A percentile compares a stretch with the other conserved stretches of the same genome.
Evolutionary conservation across 2,888 invertebrate species (phyloP).

Genomic region (Invenusta paracnida): DNA sequence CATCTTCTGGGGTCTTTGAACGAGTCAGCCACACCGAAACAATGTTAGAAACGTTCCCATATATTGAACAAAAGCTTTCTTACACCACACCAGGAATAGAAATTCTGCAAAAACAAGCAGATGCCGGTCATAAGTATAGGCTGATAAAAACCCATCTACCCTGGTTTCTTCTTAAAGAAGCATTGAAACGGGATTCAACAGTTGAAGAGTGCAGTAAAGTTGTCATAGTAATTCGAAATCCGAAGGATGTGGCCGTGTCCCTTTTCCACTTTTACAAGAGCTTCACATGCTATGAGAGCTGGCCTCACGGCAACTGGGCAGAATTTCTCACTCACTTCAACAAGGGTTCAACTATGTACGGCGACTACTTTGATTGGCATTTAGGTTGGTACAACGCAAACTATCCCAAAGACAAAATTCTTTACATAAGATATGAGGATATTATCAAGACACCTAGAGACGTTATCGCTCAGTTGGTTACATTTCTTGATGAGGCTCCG

Average conservation of each 20-base stretch:
- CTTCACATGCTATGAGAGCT: background rate
- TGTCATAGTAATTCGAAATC: conserved; percentile 21
- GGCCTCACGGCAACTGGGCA: background rate
- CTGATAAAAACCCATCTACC: conserved; percentile 22
- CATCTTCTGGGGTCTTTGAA: background rate
- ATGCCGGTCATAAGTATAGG: background rate
- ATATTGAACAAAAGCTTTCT: background rate
- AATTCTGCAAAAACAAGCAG: background rate
- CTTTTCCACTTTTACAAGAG: conserved; percentile 5
- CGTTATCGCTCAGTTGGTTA: background rate
- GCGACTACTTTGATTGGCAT: background rate
- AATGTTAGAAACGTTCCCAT: background rate
- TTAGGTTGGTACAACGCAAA: background rate
- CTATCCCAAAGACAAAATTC: background rate
- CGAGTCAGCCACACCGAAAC: background rate
- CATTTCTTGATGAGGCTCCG: background rate
- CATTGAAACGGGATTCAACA: background rate
- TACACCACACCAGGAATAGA: background rate
- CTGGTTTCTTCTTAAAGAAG: background rate
- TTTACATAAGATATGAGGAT: conserved; percentile 2
- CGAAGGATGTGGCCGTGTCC: background rate
- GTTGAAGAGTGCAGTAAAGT: background rate
- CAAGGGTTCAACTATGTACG: background rate
- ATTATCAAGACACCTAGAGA: background rate
- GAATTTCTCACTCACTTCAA: background rate